These are phyloP conservation scores for Rhimphoctona megacephalus DNA, from an alignment of 2,888 invertebrate species.

Conservation along the genomic window DNA sequence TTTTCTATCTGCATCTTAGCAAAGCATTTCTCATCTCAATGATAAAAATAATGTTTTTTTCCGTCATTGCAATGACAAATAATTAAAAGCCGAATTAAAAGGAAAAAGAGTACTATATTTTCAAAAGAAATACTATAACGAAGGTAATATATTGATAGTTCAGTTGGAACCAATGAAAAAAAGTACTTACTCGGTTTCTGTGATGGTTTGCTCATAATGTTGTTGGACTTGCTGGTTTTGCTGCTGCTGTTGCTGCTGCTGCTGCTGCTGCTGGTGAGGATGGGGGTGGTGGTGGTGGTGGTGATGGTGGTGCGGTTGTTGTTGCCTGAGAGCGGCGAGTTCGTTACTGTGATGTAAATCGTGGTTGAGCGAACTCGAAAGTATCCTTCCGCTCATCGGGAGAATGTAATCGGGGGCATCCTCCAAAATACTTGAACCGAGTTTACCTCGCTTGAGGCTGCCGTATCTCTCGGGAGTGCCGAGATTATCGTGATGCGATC, in stretches of 20 bases:
- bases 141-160: neutral
- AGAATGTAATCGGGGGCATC: conserved; percentile 82
- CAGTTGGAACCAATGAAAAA: conserved; percentile 7
- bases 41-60: neutral
- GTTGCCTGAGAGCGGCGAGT: conserved; percentile 80
- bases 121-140: neutral
- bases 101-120: neutral
- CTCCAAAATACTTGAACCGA: conserved; percentile 80
- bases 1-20: conserved; percentile 75
- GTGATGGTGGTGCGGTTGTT: conserved; percentile 76
- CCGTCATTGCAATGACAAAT: no score
- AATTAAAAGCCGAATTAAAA: no score
- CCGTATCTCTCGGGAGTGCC: conserved; percentile 81
- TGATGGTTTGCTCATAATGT: conserved; percentile 82
- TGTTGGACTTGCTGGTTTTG: conserved; percentile 78
- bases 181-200: conserved; percentile 82
- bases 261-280: conserved; percentile 74
- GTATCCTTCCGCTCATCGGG: conserved; percentile 82
- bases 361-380: conserved; percentile 82
- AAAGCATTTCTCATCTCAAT: conserved; percentile 33
- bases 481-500: conserved; percentile 82
- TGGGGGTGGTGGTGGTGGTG: no score
- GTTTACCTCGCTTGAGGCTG: conserved; percentile 82
- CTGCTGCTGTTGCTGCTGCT: conserved; percentile 74
- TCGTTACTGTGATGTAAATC: conserved; percentile 83